Percentiles rank a stretch among this genome's conserved stretches.
Evolutionary conservation across 1,140 invertebrate species (phyloP).

Genomic region (Panagrolaimus sp.): DNA sequence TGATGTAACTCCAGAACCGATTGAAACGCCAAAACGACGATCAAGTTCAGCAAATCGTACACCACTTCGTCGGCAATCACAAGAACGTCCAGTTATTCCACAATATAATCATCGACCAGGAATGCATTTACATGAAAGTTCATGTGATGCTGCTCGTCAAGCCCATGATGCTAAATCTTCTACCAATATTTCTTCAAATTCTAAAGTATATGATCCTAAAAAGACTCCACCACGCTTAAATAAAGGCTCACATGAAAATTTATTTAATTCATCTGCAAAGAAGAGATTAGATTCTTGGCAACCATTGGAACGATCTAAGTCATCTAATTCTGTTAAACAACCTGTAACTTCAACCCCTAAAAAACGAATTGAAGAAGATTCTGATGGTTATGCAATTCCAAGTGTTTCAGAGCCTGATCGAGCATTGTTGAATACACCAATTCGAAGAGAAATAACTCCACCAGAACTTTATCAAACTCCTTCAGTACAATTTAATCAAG

Average conservation of each 20-base stretch:
- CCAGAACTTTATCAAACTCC: neutral
- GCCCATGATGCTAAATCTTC: neutral
- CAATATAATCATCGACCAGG: neutral
- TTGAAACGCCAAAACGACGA: neutral
- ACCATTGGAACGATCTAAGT: neutral
- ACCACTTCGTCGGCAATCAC: neutral
- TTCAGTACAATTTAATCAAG: neutral
- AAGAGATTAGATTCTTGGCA: neutral
- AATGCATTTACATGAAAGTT: neutral
- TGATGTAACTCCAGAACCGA: neutral
- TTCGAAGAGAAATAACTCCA: neutral
- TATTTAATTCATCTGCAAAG: neutral
- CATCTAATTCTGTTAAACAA: neutral
- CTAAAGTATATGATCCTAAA: neutral
- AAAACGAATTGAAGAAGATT: too few relatives aligned
- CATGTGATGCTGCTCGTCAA: neutral
- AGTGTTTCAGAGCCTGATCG: neutral
- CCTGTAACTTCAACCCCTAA: too few relatives aligned
- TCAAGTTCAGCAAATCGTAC: neutral
- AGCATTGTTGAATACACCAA: neutral
- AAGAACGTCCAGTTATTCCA: neutral
- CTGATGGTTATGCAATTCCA: neutral
- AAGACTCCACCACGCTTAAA: too few relatives aligned
- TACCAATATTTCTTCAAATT: neutral
- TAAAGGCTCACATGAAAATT: too few relatives aligned